A percentile compares a stretch with the other conserved stretches of the same genome.
Evolutionary conservation across 2,797 vertebrate genomes (phyloP).

Genomic region (Galago senegalensis): DNA sequence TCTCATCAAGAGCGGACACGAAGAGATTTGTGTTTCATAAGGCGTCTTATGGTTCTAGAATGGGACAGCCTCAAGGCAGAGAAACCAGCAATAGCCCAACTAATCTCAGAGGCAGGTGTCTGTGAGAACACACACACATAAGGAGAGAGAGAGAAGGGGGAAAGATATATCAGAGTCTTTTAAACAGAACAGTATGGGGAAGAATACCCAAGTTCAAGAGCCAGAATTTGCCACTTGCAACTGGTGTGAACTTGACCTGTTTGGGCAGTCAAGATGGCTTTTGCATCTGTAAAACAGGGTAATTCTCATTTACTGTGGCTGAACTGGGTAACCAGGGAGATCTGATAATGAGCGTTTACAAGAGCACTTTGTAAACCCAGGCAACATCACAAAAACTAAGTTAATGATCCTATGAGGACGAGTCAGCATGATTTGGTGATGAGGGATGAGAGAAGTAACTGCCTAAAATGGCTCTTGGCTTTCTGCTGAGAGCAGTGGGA

Average conservation of each 20-base stretch:
- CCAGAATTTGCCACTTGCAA: neutral
- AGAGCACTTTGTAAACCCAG: neutral
- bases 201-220: neutral
- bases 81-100: neutral
- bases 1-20: neutral
- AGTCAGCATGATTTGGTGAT: neutral
- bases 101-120: neutral
- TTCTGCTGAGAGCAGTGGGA: neutral
- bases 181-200: neutral
- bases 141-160: too few species aligned
- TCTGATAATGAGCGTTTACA: neutral
- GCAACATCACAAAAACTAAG: neutral
- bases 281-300: neutral
- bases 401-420: neutral
- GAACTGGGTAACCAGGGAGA: neutral
- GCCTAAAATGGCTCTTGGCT: neutral
- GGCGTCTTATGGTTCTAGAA: neutral
- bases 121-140: neutral
- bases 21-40: neutral
- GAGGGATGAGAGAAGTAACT: neutral
- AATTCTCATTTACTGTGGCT: neutral
- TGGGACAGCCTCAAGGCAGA: neutral
- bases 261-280: neutral
- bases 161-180: neutral
- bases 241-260: neutral